phyloP scores from a whole-genome alignment of 64 coral and sea anemone species.

The Orbicella faveolata region DNA sequence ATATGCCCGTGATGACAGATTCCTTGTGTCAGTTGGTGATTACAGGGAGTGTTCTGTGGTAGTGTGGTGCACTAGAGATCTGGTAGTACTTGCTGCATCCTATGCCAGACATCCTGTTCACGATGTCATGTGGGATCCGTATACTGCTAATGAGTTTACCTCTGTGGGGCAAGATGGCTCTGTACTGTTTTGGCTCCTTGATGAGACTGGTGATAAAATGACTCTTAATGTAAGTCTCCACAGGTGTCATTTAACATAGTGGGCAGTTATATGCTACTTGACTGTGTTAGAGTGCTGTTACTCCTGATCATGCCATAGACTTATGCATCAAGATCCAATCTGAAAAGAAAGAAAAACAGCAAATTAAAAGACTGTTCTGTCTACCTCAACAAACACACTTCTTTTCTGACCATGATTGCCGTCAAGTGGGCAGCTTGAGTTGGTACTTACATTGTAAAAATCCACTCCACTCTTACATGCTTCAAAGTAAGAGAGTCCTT shows the following conservation, averaged over 20 bases:
- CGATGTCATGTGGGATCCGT: conserved; percentile 84
- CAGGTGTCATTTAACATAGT: neutral
- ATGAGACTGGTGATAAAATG: conserved; percentile 73
- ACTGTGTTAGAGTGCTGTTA: too few species aligned
- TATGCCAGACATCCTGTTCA: conserved; percentile 86
- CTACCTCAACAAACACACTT: too few species aligned
- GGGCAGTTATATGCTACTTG: too few species aligned
- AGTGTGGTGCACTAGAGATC: conserved; percentile 80
- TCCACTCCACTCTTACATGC: too few species aligned
- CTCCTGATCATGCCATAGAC: too few species aligned
- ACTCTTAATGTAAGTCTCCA: conserved; percentile 82
- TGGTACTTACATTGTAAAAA: too few species aligned
- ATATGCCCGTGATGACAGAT: conserved; percentile 92
- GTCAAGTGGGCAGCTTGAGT: too few species aligned
- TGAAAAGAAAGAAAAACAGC: too few species aligned
- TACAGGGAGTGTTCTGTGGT: conserved; percentile 95
- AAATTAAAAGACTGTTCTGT: too few species aligned
- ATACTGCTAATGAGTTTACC: conserved; percentile 91
- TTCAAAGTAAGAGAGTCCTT: too few species aligned
- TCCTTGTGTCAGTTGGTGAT: conserved; percentile 95
- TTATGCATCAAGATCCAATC: too few species aligned
- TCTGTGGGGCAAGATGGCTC: conserved; percentile 84
- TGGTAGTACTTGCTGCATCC: conserved; percentile 79
- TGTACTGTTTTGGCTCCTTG: conserved; percentile 92
- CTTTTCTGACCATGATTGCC: too few species aligned